Evolutionary conservation across 2,797 vertebrate genomes (phyloP), one percentile per base, ranked within the genome.

Genomic region (Petrocephalus schoutedeni): DNA sequence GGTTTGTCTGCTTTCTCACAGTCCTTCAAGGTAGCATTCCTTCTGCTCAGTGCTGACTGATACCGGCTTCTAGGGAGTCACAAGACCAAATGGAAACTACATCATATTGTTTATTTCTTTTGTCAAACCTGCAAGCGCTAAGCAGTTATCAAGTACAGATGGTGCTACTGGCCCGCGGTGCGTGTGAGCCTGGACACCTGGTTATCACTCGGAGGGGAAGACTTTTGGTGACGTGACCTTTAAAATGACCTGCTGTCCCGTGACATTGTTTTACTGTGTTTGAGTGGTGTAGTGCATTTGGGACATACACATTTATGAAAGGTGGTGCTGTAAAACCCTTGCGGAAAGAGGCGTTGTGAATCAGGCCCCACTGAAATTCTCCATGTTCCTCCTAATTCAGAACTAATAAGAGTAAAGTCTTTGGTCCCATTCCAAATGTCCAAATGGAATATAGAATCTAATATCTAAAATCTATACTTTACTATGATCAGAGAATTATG

Each of bases 11-110:
- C 19, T 89, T 85, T 87, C 56, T 77, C 36, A 49, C 59, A 5
- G 85, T 32, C 86, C 88, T 91, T 91, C 89, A 57, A 90, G 45
- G 90, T 87, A 80, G 71, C 91, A 91, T 93, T 94, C 89, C 85
- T 80, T 19, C 23, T 19, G 49, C 56, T 51, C 16, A 54, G 4
- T 16, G 58, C 88, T 88, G 5, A 86, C 53, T 85, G 56, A 88
- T 58, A 86, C 77, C 45, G 23, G 51, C 21, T 88, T 32, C 21
- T 16, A 1, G 41, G 45, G 41, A n/a, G 67, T 32, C 45, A 54
- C 51, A 23, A 16, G 45, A 51, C 51, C 49, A 54, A 84, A 54
- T 16, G n/a, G 21, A 14, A 54, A 23, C 80, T 45, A 32, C 51
- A 84, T 84, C n/a, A 51, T 53, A 54, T 54, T 84, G 41, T 84